A percentile compares a stretch with the other conserved stretches of the same genome.
Evolutionary conservation across 1,140 invertebrate species (phyloP).

Genomic region (Lamellibrachia luymesi): DNA sequence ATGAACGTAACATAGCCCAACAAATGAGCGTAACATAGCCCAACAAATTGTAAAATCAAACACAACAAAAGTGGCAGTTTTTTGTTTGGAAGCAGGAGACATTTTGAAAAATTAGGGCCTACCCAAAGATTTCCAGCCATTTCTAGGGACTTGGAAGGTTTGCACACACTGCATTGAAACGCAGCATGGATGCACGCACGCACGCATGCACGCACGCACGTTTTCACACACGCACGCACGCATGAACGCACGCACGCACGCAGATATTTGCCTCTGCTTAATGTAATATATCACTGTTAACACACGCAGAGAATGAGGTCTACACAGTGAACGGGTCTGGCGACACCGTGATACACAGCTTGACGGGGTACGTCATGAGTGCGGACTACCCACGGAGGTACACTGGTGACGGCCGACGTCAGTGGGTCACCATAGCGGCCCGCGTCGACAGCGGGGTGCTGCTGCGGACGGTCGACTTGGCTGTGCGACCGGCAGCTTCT

Average conservation of each 20-base stretch:
- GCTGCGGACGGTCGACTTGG: neutral
- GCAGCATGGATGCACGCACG: no score
- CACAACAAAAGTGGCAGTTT: no score
- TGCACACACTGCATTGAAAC: no score
- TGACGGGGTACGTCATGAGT: neutral
- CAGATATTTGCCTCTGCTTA: neutral
- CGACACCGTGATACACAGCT: neutral
- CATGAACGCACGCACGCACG: neutral
- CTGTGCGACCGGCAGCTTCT: neutral
- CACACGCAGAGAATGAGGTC: neutral
- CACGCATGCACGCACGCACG: neutral
- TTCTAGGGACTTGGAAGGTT: no score
- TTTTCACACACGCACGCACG: neutral
- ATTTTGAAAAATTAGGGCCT: no score
- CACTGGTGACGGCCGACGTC: neutral
- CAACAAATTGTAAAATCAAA: no score
- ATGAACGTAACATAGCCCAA: no score
- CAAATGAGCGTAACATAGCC: no score
- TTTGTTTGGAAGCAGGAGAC: no score
- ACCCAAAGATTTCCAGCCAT: no score
- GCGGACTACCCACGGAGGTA: neutral
- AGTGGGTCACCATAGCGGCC: neutral
- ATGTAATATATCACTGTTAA: neutral
- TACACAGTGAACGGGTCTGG: neutral
- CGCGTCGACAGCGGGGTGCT: neutral